Base-by-base conservation (phyloP, 2,113 vertebrate genomes). In the Pheucticus melanocephalus region DNA sequence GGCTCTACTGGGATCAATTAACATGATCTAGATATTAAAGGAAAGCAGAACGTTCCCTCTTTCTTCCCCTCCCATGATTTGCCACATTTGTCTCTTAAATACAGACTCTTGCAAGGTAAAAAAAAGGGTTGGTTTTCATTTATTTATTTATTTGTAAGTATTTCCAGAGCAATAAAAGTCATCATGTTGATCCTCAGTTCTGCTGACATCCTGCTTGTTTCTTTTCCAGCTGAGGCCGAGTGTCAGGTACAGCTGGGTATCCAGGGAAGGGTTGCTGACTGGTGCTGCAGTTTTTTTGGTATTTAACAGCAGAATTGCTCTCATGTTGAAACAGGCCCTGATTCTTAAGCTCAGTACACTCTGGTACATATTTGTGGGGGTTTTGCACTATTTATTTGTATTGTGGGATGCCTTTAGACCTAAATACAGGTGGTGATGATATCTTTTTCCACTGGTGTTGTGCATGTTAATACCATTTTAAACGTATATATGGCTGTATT, bases 1-100 rank as follows among this genome's bases (percentile, higher is more conserved):
- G 80, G 60, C 40, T 86, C 83, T 76, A 15, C 69, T 79, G 89
- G 91, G 92, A 95, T 95, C 77, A 88, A 82, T 95, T 84, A 92
- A 64, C 17, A 37, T 50, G 44, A 92, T 82, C 65, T 68, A 64
- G 81, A 53, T 95, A 91, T 71, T 92, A 86, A 87, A 94, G 61
- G 8, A 92, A 88, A 75, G 83, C 69, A 93, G 61, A 92, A 30
- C 85, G 37, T 86, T 89, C 79, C 13, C 7, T 82, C 24, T 70
- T 78, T 53, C 18, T 11, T 19, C 3, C 7, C 63, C 42, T 56
- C 53, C 35, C 44, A 47, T 88, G 59, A 50, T 66, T 86, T 95
- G 37, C 59, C 65, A 71, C 28, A 30, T 86, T 91, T 68, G 18
- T 64, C 47, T 91, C 83, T 80, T 64, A 89, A 86, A 89, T 59